Evolutionary conservation across 2,113 vertebrate genomes (phyloP), one percentile per base, ranked within the genome.

Genomic region (Falco punctatus): DNA sequence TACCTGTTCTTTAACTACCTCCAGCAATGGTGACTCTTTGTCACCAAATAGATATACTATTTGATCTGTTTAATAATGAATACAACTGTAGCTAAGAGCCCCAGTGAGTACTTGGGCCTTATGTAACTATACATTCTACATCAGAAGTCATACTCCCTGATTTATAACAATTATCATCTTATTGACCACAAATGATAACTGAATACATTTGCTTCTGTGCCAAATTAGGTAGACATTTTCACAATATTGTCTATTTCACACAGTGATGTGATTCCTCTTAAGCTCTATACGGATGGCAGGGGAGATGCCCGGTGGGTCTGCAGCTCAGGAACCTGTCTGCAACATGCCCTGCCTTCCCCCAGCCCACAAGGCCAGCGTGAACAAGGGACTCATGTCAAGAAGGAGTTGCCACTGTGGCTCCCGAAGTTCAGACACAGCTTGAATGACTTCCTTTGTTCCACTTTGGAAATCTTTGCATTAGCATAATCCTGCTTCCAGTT

Each of bases 341-440:
- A 17, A 2, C 0, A 0, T 4, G 19, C 28, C 38, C 11, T 42
- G 55, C 1, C 40, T 83, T 49, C 22, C 18, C 15, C 32, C 30
- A 61, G 35, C 40, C 46, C 73, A 6, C n/a, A 42, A 75, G 3
- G 10, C 19, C 72, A 48, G 62, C 75, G 40, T 21, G 73, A 62
- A 66, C 28, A 33, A 40, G 46, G 21, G 15, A n/a, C 30, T 58
- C 2, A 8, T 38, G 83, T 77, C 24, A 57, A 73, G 87, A 51
- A 66, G 23, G 32, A 19, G 15, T 13, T 81, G 22, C 33, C 46
- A 23, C 35, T 69, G n/a, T 38, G 38, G 6, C 38, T 86, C 55
- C 44, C 64, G 80, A 17, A 32, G 64, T 70, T 70, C 24, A 95
- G 64, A 73, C 20, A 32, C 33, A 58, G 40, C 23, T 72, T 38